A percentile compares a stretch with the other conserved stretches of the same genome.
These are phyloP conservation scores for Lithodes maja DNA, from an alignment of 2,888 invertebrate species.

Conservation along the genomic window DNA sequence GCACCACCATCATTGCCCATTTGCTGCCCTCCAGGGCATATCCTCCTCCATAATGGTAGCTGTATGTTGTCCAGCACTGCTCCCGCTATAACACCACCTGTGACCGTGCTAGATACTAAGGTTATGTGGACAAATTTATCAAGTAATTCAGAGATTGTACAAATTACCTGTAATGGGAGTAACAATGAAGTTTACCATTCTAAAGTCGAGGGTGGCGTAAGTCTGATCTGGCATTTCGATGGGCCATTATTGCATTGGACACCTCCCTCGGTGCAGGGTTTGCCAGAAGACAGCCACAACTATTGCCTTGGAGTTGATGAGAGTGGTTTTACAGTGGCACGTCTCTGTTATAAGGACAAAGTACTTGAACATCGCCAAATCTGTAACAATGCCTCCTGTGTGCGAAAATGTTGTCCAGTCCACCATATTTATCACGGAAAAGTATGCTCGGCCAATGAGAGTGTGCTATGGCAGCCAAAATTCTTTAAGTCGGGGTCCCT, in stretches of 20 bases:
- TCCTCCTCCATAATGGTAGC: not conserved
- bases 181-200: not conserved
- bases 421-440: not conserved
- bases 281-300: not conserved
- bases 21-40: conserved; percentile 45
- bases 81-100: not conserved
- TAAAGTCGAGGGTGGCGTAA: not conserved
- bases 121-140: not conserved
- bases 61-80: not conserved
- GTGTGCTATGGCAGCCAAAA: conserved; percentile 38
- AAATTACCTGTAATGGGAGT: conserved; percentile 9
- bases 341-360: conserved; percentile 48
- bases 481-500: conserved; percentile 24
- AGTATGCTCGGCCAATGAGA: not conserved
- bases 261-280: not conserved
- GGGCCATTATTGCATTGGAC: not conserved
- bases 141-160: not conserved
- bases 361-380: conserved; percentile 27
- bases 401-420: conserved; percentile 66
- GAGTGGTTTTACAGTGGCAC: conserved; percentile 5
- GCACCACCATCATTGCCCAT: conserved; percentile 31
- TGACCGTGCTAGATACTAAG: not conserved
- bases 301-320: conserved; percentile 46
- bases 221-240: conserved; percentile 3
- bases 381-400: conserved; percentile 52